A percentile compares a stretch with the other conserved stretches of the same genome.
These are phyloP conservation scores for Lycophotia porphyrea DNA, from an alignment of 2,888 invertebrate genomes.

Conservation along the genomic window DNA sequence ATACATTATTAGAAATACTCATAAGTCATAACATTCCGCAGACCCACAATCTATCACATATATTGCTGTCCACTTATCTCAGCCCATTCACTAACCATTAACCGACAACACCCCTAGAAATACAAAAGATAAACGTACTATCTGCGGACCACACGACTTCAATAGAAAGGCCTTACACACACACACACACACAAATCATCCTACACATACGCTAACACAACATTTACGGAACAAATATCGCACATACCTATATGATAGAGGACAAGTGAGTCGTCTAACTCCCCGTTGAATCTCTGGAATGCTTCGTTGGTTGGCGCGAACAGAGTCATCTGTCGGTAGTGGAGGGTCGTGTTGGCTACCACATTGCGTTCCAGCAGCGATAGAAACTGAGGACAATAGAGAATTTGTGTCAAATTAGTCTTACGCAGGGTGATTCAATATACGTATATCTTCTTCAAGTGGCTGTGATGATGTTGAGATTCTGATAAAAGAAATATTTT, in stretches of 20 bases:
- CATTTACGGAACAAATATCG: conserved; percentile 33
- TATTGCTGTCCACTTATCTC: conserved; percentile 16
- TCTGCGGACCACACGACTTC: conserved; percentile 26
- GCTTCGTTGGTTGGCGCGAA: conserved; percentile 97
- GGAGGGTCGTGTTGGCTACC: conserved; percentile 93
- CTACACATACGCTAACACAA: conserved; percentile 11
- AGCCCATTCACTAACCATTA: conserved; percentile 25
- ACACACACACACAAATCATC: neutral
- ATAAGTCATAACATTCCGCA: neutral
- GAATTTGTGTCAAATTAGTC: neutral
- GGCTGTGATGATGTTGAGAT: neutral
- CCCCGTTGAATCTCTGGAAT: conserved; percentile 93
- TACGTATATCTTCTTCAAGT: neutral
- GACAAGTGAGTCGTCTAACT: conserved; percentile 91
- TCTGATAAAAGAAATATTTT: neutral
- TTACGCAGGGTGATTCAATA: neutral
- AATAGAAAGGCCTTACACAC: conserved; percentile 12
- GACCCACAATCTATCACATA: neutral
- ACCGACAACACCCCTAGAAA: conserved; percentile 10
- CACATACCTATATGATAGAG: conserved; percentile 96
- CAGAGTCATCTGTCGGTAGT: conserved; percentile 94
- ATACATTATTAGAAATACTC: neutral
- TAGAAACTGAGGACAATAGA: conserved; percentile 92
- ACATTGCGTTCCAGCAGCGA: conserved; percentile 93
- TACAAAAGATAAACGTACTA: conserved; percentile 32